phyloP scores from a whole-genome alignment of 2,113 vertebrate species.

The Plecturocebus donacophilus region DNA sequence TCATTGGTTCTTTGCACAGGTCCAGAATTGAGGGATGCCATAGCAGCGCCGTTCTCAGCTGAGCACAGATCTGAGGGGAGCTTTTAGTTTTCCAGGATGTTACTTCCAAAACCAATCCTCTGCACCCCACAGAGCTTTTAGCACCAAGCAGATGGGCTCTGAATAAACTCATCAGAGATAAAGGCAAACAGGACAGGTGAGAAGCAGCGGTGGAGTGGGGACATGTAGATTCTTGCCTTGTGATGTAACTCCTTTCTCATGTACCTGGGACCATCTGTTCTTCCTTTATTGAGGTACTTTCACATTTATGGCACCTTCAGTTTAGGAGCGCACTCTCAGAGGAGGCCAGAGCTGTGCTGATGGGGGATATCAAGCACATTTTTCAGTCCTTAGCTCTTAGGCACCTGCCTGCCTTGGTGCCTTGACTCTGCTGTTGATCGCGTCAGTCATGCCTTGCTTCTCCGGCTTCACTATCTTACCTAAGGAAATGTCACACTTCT shows the following conservation, averaged over 20 bases:
- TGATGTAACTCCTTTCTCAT: background rate
- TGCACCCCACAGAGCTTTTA: constrained; percentile 32
- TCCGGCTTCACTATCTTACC: background rate
- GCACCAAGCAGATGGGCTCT: constrained; percentile 39
- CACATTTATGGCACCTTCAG: background rate
- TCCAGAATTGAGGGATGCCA: background rate
- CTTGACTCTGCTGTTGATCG: background rate
- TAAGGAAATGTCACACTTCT: background rate
- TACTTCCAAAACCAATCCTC: background rate
- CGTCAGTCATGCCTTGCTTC: background rate
- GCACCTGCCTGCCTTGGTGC: background rate
- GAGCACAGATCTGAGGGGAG: background rate
- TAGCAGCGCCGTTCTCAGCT: fast-evolving
- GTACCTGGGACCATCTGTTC: constrained; percentile 2
- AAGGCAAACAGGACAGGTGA: constrained; percentile 16
- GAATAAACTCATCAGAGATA: constrained; percentile 7
- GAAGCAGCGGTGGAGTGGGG: background rate
- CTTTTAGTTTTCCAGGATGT: background rate
- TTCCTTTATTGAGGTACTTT: background rate
- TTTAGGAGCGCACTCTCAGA: background rate
- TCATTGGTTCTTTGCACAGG: background rate
- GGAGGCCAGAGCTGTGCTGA: background rate
- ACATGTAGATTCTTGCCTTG: background rate
- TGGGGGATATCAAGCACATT: background rate
- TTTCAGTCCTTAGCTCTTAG: background rate